Percentiles rank a stretch among this genome's conserved stretches.
These are phyloP conservation scores for Meteorus colon DNA, from an alignment of 2,888 invertebrate species.

Conservation along the genomic window DNA sequence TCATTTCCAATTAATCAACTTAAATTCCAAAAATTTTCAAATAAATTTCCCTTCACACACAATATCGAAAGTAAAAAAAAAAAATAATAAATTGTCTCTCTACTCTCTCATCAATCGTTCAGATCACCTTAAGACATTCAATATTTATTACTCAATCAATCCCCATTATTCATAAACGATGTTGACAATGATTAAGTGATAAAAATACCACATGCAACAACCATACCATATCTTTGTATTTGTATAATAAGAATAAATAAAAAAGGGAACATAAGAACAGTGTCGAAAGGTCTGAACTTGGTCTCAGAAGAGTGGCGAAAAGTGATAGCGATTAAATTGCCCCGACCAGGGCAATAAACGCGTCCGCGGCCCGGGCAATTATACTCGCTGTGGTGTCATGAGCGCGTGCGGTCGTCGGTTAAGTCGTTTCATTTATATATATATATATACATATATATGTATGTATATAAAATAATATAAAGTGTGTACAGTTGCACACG, in stretches of 20 bases:
- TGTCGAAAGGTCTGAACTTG: constrained; percentile 25
- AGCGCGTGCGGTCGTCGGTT: constrained; percentile 9
- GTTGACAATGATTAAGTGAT: too few relatives aligned
- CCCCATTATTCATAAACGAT: too few relatives aligned
- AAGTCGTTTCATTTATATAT: background rate
- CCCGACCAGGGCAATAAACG: constrained; percentile 37
- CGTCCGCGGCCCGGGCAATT: constrained; percentile 37
- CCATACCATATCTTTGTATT: background rate
- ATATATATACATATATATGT: constrained; percentile 17
- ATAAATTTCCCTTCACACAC: too few relatives aligned
- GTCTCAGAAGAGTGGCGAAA: constrained; percentile 19
- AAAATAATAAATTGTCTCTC: too few relatives aligned
- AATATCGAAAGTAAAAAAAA: too few relatives aligned
- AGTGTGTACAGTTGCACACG: constrained; percentile 19
- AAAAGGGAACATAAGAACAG: background rate
- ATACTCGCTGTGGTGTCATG: constrained; percentile 35
- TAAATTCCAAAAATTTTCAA: too few relatives aligned
- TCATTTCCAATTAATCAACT: too few relatives aligned
- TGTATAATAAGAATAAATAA: too few relatives aligned
- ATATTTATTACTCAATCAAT: too few relatives aligned
- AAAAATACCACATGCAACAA: background rate
- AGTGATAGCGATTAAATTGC: constrained; percentile 45
- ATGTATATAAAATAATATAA: background rate
- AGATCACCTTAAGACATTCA: too few relatives aligned
- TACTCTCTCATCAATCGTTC: too few relatives aligned